Base-by-base conservation (phyloP, 2,113 vertebrate genomes). In the Pantherophis guttatus region DNA sequence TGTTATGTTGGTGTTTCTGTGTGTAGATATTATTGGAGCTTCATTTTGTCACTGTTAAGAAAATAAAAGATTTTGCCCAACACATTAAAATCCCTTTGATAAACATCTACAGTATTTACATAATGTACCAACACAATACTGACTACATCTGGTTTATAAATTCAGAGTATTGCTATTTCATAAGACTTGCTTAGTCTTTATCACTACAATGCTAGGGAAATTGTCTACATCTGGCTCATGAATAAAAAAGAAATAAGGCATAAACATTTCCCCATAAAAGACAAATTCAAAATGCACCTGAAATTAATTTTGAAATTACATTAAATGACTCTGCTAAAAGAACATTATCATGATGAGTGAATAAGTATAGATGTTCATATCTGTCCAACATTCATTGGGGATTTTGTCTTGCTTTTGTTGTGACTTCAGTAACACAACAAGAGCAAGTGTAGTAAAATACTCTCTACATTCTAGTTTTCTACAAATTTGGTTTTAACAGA, bases 61-160 rank as follows among this genome's bases (percentile, higher is more conserved):
- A 50, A 12, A 13, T 50, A 39, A 26, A 23, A 54, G 21, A 8
- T 53, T 59, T 91, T 23, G 13, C 19, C 65, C 33, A 81, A 39
- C 21, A 53, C 19, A 48, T 85, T 89, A 85, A 89, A 85, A 93
- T 90, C 26, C 11, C 39, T 90, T 59, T 50, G 58, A 26, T 85
- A 89, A 62, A 90, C 39, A 86, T 59, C 15, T 59, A 70, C 65
- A 70, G 29, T 70, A 93, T 90, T 59, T 86, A 23, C 87, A 86
- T 85, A 33, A 90, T 58, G 29, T 9, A 26, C 62, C 92, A 94
- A 90, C 48, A 86, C 7, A 88, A 81, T 89, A 70, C 24, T 12
- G 87, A 44, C 24, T 58, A n/a, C 17, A 86, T 93, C 87, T 92
- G 59, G 52, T 81, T 53, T 90, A 91, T 93, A 95, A 52, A 94